Base-by-base conservation (phyloP, 37 sponge, comb jelly and placozoan genomes). In the Petrosia ficiformis region DNA sequence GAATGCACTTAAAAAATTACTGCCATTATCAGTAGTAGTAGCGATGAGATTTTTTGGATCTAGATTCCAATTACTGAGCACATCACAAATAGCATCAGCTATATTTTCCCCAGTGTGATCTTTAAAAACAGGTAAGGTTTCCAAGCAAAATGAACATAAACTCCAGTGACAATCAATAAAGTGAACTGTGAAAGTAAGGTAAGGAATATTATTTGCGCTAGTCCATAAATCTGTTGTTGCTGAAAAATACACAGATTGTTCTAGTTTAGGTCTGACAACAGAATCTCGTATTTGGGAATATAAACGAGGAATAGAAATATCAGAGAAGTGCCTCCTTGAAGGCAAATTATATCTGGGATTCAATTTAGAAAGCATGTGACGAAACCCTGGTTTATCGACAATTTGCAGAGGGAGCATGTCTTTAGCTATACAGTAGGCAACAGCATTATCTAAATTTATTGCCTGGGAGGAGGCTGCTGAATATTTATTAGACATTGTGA, bases 361-460 rank as follows among this genome's bases (percentile, higher is more conserved):
- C 24, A 75, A 75, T 57, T 22, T 22, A 31, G 4, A n/a, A 1
- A 75, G 22, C 75, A 75, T 75, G 26, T 26, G 22, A 22, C 38
- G 30, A 58, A 75, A 75, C 5, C 75, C 60, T 10, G 75, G 22
- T 33, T 75, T 75, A 25, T 75, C 61, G 24, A 75, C 59, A n/a
- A 40, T 75, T 25, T 25, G 60, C 8, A 75, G 31, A 4, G 60
- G 60, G 1, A 75, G 61, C 75, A 75, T 75, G 37, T 75, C 75
- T 63, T 75, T 75, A 21, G 75, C 60, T 33, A 58, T 30, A 1
- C 60, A 75, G 40, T 57, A 75, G 60, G 75, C 35, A 5, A 75
- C 61, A 0, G 75, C 59, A 29, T 75, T 75, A 26, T n/a, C n/a
- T n/a, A n/a, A n/a, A n/a, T n/a, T n/a, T n/a, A n/a, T n/a, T n/a